These are phyloP conservation scores for Sternotherus odoratus DNA, from an alignment of 2,797 vertebrate species.

Conservation along the genomic window DNA sequence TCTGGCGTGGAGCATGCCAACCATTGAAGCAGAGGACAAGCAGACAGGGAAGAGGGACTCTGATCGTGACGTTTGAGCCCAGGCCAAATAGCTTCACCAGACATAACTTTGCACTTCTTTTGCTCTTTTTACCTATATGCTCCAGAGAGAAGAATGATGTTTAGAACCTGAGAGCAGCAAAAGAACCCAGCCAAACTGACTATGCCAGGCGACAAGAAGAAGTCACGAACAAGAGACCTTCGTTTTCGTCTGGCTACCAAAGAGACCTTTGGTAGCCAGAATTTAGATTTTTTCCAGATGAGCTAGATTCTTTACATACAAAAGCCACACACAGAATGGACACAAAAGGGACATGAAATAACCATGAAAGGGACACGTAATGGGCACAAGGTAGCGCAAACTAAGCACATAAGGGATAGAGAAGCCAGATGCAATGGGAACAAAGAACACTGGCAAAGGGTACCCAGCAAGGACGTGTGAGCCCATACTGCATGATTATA, in stretches of 20 bases:
- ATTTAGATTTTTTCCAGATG: background rate
- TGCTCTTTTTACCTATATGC: background rate
- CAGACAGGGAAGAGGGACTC: accelerated
- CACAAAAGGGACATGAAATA: background rate
- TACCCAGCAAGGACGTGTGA: accelerated
- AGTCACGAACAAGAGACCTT: background rate
- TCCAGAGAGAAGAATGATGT: background rate
- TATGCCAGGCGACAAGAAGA: background rate
- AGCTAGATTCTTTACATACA: background rate
- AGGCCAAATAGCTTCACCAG: background rate
- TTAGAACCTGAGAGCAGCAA: background rate
- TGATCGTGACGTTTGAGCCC: accelerated
- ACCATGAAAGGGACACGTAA: background rate
- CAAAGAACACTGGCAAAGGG: background rate
- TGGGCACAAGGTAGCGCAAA: background rate
- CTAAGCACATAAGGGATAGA: background rate
- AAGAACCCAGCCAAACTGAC: accelerated
- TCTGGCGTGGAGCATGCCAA: background rate
- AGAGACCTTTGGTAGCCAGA: background rate
- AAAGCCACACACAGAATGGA: background rate
- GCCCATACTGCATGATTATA: background rate
- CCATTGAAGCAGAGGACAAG: background rate
- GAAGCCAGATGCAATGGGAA: background rate
- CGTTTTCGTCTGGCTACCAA: too few species aligned
- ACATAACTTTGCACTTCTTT: background rate